A percentile compares a stretch with the other conserved stretches of the same genome.
Evolutionary conservation across 2,888 invertebrate species (phyloP).

Genomic region (Sussaba pulchella): DNA sequence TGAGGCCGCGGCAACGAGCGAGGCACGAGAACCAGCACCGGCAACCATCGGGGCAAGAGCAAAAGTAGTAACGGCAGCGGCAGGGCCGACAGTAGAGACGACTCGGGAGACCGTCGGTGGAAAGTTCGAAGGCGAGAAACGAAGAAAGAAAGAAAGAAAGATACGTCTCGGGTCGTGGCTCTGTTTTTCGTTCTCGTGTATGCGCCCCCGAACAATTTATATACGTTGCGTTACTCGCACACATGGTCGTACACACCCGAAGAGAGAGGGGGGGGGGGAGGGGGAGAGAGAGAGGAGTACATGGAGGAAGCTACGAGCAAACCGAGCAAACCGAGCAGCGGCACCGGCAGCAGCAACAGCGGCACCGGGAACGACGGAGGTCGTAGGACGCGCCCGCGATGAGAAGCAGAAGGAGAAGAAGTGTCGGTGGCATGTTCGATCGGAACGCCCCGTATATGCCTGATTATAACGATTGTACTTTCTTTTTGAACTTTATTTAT

Average conservation of each 20-base stretch:
- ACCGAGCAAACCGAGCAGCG: too few relatives aligned
- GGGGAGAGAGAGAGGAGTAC: too few relatives aligned
- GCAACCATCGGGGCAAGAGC: neutral
- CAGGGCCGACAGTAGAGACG: constrained; percentile 37
- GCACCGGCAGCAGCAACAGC: constrained; percentile 1
- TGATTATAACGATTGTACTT: constrained; percentile 32
- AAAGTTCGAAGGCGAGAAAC: constrained; percentile 63
- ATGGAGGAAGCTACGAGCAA: too few relatives aligned
- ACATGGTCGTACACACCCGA: neutral
- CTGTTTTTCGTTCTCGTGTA: constrained; percentile 36
- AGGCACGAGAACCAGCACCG: too few relatives aligned
- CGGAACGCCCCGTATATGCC: constrained; percentile 60
- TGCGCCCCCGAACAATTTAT: neutral
- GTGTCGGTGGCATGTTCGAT: constrained; percentile 52
- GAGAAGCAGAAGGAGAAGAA: constrained; percentile 56
- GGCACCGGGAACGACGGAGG: constrained; percentile 47
- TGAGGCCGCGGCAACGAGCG: too few relatives aligned
- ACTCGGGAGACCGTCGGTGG: constrained; percentile 45
- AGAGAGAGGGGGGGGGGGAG: too few relatives aligned
- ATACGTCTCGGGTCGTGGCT: constrained; percentile 20
- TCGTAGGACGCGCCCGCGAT: constrained; percentile 60
- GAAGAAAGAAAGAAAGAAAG: neutral
- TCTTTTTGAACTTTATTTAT: constrained; percentile 28
- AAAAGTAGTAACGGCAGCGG: constrained; percentile 26
- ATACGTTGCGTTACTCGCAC: neutral